Percentiles rank a stretch among this genome's conserved stretches.
phyloP scores from a whole-genome alignment of 37 sponge, comb jelly and placozoan species.

The Tethya wilhelma region DNA sequence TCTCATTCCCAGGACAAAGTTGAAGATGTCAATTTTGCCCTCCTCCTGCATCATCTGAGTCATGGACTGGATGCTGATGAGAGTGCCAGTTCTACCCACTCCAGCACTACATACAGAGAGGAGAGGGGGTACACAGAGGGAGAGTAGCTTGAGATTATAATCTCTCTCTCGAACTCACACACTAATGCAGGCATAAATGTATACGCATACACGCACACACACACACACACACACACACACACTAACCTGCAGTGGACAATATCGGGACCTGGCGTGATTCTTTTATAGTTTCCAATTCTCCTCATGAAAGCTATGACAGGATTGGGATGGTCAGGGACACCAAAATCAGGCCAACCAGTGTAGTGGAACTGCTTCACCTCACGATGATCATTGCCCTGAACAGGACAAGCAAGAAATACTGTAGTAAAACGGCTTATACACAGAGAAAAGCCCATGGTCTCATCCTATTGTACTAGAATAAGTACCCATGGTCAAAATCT shows the following conservation, averaged over 20 bases:
- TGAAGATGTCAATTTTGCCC: conserved; percentile 73
- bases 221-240: neutral
- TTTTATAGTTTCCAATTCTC: conserved; percentile 44
- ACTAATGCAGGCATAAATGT: no score
- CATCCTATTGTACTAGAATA: no score
- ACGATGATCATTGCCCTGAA: conserved; percentile 53
- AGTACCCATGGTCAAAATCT: no score
- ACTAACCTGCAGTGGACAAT: conserved; percentile 84
- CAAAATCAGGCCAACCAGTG: conserved; percentile 90
- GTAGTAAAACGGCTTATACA: neutral
- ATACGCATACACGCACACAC: no score
- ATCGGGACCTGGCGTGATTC: conserved; percentile 56
- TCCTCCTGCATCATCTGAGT: conserved; percentile 71
- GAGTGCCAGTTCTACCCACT: conserved; percentile 84
- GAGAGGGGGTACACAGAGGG: neutral
- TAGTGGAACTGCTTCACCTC: conserved; percentile 86
- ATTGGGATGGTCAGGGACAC: conserved; percentile 76
- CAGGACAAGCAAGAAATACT: neutral
- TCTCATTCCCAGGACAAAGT: conserved; percentile 67
- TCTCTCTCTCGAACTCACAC: neutral
- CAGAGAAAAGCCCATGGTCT: no score
- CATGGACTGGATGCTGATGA: conserved; percentile 65
- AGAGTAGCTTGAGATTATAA: neutral
- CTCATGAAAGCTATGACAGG: conserved; percentile 67
- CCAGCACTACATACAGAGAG: conserved; percentile 71